These are phyloP conservation scores for Drosophila virilis DNA, from an alignment of 1,140 invertebrate genomes.

Conservation along the genomic window DNA sequence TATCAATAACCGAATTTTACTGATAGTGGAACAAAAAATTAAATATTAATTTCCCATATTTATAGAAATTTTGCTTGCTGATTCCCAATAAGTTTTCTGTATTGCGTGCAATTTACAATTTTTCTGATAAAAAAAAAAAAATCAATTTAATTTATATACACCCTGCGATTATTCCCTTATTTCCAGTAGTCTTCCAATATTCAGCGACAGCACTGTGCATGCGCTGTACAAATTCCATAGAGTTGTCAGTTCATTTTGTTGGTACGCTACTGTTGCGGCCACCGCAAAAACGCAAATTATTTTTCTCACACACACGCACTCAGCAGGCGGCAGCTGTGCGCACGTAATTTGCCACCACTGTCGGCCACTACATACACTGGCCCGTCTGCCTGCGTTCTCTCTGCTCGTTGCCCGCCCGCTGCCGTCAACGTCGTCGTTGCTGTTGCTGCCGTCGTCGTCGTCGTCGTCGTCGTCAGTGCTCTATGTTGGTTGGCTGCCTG, in stretches of 20 bases:
- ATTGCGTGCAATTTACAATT: no score
- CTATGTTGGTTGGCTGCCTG: conserved; percentile 66
- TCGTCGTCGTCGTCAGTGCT: conserved; percentile 35
- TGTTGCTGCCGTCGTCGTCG: neutral
- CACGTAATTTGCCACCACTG: conserved; percentile 65
- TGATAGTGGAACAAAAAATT: no score
- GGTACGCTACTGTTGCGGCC: conserved; percentile 53
- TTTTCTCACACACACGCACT: conserved; percentile 46
- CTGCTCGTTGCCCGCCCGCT: conserved; percentile 19
- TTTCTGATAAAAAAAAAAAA: neutral
- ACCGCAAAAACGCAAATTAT: conserved; percentile 68
- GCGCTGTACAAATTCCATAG: conserved; percentile 47
- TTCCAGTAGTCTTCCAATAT: conserved; percentile 48
- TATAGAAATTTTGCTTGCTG: no score
- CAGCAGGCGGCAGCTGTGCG: conserved; percentile 39
- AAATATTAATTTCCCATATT: no score
- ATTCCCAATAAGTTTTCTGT: no score
- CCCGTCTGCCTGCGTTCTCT: conserved; percentile 21
- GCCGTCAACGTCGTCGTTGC: conserved; percentile 16
- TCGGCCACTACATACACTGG: conserved; percentile 40
- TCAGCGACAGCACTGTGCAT: conserved; percentile 64
- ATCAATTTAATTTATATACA: neutral
- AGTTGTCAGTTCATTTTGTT: conserved; percentile 21
- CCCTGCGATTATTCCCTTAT: neutral
- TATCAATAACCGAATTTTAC: neutral